Evolutionary conservation across 2,888 invertebrate species (phyloP), one percentile per base, ranked within the genome.

Genomic region (Shargacucullia verbasci): DNA sequence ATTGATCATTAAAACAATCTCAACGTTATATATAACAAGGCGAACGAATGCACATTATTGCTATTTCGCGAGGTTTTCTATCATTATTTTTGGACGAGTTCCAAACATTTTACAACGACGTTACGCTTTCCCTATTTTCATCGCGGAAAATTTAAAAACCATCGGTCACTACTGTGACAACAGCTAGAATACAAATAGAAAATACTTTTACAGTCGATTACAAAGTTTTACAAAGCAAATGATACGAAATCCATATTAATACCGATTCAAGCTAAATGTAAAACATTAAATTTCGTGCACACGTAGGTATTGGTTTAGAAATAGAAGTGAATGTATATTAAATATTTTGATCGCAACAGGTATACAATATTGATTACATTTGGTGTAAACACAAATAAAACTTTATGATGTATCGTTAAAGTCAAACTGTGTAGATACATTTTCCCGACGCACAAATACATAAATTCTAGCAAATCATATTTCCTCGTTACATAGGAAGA

Each of bases 91-190:
- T 93, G 93, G 93, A 87, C 49, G 66, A 34, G 79, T 76, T 88
- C 93, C 93, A 94, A 91, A 85, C 80, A 84, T 84, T 89, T 89
- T 89, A 92, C 90, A 91, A 89, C 89, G 85, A 82, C 78, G 89
- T 85, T 88, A 89, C 87, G 90, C 89, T 93, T 94, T 92, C 92
- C 92, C 92, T 93, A 92, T 93, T 93, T 94, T 92, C 93, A 93
- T 91, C 92, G 83, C 83, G 72, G 85, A 92, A 92, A 92, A 92
- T 93, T 92, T 92, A 92, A 93, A 93, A 94, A 89, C 90, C 90
- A 93, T 93, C 92, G 89, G 86, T 94, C 93, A 94, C 92, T 80
- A 82, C 79, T 86, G 91, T 92, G 93, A 92, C 93, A 93, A 89
- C 92, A 78, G 82, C 92, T 92, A 88, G 87, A 90, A 89, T 84